Base-by-base conservation (phyloP, 2,113 vertebrate species). In the Capra hircus region DNA sequence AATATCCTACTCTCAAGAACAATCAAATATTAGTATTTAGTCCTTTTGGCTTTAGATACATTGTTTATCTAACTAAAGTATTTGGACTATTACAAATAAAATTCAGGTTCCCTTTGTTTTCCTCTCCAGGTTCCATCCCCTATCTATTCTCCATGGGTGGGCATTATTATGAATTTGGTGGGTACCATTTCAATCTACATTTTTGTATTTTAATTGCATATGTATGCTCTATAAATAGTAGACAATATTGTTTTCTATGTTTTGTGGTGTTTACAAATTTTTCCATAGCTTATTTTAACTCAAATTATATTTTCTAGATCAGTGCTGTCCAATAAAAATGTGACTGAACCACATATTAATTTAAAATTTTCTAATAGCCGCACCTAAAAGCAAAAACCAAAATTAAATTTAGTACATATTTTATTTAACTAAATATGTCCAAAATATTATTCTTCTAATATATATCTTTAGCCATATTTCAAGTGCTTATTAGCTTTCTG, bases 231-330 rank as follows among this genome's bases (percentile, higher is more conserved):
- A 88, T 53, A 17, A 81, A 74, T 6, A 92, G 28, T 64, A 48
- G 9, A 78, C 52, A 91, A 27, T 71, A 36, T 85, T 90, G 50
- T 33, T 94, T 95, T 88, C 43, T 19, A 64, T 87, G 2, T 14
- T 77, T 92, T 64, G 6, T 36, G 85, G 36, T 59, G 9, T 48
- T 95, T 82, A 82, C 0, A 64, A 28, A 64, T 82, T 91, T 36
- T 91, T 91, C 67, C 25, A n/a, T 60, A 95, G 19, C 50, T 95
- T 60, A 92, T 93, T 95, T 91, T 96, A 62, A 91, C 11, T 77
- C 23, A 74, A 33, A 71, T 92, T 94, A 40, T 57, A 59, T n/a
- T 88, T 97, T 95, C 12, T 89, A 92, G 59, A 82, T 74, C 2
- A 86, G 14, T 78, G 5, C 9, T 36, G 1, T 40, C 33, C 12